Evolutionary conservation across 2,797 vertebrate species (phyloP), one percentile per base, ranked within the genome.

Genomic region (Odontamblyopus rebecca): DNA sequence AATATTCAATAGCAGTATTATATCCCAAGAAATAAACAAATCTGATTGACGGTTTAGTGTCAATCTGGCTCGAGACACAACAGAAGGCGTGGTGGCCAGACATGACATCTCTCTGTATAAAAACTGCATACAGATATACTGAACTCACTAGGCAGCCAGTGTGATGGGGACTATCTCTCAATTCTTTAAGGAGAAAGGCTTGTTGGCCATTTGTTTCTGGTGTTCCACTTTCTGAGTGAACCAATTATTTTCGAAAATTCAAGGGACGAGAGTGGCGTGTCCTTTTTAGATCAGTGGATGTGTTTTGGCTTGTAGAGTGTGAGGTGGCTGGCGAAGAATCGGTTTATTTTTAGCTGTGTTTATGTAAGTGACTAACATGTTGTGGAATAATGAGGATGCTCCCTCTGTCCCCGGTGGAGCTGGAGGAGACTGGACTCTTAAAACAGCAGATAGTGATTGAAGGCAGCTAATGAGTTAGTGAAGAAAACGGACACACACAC

Each of bases 371-470:
- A 88, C 89, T 91, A 89, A 86, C 88, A 90, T 89, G 91, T 89
- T 89, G 86, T 87, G 86, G 90, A 91, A 93, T 93, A 93, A 93
- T 92, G 89, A 94, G 91, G 82, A 88, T 83, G 78, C 86, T 92
- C 85, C 82, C 80, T 75, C 84, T 87, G 82, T 77, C 85, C 81
- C 89, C 75, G 64, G 83, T 79, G 84, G 83, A 89, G 88, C 81
- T 82, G 61, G 61, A 81, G 86, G 38, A 81, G 82, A 89, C 80
- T 54, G 80, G 81, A 80, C 86, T 86, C 83, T 85, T 78, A 68
- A 76, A 86, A 85, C 79, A 73, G 88, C 85, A 82, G 81, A 85
- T 29, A 62, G 82, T 85, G 89, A 89, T 86, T 85, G 86, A 88
- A 87, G 86, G 86, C 75, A 85, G 78, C 84, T 92, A 94, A 93